Evolutionary conservation across 2,113 vertebrate genomes (phyloP), one percentile per base, ranked within the genome.

Genomic region (Crotalus helleri): DNA sequence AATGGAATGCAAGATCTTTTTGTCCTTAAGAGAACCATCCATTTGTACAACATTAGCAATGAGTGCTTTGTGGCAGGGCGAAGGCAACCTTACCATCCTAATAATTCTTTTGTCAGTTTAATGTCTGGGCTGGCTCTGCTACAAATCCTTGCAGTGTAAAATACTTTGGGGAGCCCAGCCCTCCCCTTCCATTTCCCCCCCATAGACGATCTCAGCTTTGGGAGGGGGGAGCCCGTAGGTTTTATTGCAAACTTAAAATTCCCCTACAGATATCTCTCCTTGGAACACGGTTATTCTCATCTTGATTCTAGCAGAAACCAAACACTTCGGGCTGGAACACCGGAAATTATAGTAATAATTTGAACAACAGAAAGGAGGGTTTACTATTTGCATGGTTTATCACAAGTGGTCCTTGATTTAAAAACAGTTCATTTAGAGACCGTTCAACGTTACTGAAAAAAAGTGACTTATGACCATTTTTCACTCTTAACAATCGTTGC

Each of bases 361-460:
- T 46, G 1, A 85, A 64, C 57, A 51, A 69, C 74, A 33, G 0
- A 46, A 87, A 92, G 94, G 90, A 94, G 93, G 93, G 94, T 91
- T 90, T 0, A 93, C 7, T 88, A 94, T 93, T 94, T 94, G 95
- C 94, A 95, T 74, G 92, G 92, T 91, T 95, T 93, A 95, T 96
- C 89, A 29, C 26, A n/a, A 29, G 61, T 61, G 12, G 12, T 12
- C 29, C 4, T n/a, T 3, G 12, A n/a, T 29, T 64, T n/a, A n/a
- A 10, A 51, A 64, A 29, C 26, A 64, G 10, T 64, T 64, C 59
- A 1, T 64, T 64, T 64, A 12, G 59, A 26, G 59, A 29, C 3
- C 3, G 3, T 64, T 64, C 59, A 12, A 64, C 26, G 24, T 64
- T 64, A 29, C 59, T 29, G 59, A 12, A 64, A 64, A 49, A 64